Conservation (phyloP, 2,888 invertebrate genomes). For the Amphipoea oculea region DNA sequence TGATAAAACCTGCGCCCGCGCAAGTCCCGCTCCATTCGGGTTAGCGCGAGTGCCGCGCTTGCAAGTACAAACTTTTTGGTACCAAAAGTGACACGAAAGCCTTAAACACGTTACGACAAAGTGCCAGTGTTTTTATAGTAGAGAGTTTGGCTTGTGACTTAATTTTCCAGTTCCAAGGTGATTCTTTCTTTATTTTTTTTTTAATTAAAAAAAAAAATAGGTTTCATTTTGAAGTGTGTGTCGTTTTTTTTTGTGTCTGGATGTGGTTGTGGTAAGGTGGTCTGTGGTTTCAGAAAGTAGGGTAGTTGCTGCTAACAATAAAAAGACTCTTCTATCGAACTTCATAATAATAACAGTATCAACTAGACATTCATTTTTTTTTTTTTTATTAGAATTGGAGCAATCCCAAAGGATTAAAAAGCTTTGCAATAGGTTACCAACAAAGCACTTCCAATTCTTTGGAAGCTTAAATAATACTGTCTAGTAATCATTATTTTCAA, state of each 20-base stretch:
- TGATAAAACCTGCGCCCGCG: conserved; percentile 84
- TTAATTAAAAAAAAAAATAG: not conserved
- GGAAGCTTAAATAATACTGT: not conserved
- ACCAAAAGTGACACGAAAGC: conserved; percentile 69
- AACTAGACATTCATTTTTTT: not conserved
- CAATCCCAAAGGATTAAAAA: not conserved
- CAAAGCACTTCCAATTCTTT: not conserved
- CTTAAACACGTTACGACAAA: conserved; percentile 86
- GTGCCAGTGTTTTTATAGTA: conserved; percentile 87
- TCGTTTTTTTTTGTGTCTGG: conserved; percentile 64
- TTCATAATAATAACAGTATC: not conserved
- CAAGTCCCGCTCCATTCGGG: conserved; percentile 78
- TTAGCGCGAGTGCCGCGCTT: conserved; percentile 80
- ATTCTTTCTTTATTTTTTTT: conserved; percentile 70
- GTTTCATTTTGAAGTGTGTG: conserved; percentile 67
- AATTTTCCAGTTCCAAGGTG: conserved; percentile 88
- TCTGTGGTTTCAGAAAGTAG: conserved; percentile 29
- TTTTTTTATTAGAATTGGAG: not conserved
- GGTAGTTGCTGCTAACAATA: not conserved
- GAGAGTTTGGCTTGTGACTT: conserved; percentile 89
- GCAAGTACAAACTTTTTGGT: conserved; percentile 64
- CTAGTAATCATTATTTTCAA: not conserved
- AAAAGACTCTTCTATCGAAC: not conserved
- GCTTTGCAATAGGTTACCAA: not conserved
- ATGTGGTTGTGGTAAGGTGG: conserved; percentile 58